A percentile compares a stretch with the other conserved stretches of the same genome.
Conservation (phyloP, 2,888 invertebrate genomes). For the Philopedon plagiatum region DNA sequence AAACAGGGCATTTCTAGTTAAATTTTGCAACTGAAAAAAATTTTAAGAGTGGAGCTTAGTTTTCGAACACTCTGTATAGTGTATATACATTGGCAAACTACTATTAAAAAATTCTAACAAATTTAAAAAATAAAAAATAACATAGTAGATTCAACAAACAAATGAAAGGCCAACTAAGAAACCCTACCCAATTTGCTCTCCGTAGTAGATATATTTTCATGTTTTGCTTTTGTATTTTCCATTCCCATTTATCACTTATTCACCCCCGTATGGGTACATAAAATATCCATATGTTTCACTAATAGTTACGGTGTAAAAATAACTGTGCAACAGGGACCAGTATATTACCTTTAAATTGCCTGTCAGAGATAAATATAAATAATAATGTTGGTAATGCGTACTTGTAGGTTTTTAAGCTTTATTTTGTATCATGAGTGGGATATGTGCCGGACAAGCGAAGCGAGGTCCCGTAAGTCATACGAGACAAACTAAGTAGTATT, state of each 20-base stretch:
- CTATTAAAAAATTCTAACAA: too few relatives aligned
- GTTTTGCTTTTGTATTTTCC: background rate
- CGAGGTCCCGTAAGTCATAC: too few relatives aligned
- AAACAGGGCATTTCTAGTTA: too few relatives aligned
- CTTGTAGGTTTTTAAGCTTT: too few relatives aligned
- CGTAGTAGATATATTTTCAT: background rate
- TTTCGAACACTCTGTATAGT: too few relatives aligned
- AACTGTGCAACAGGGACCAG: background rate
- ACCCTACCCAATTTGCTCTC: background rate
- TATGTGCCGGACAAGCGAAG: too few relatives aligned
- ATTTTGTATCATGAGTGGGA: too few relatives aligned
- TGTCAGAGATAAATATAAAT: background rate
- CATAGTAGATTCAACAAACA: background rate
- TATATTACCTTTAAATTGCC: background rate
- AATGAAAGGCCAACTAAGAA: background rate
- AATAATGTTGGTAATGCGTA: too few relatives aligned
- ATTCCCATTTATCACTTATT: constrained; percentile 2
- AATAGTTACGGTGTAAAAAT: background rate
- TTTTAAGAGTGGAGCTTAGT: too few relatives aligned
- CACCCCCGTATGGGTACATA: background rate
- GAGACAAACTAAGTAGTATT: too few relatives aligned
- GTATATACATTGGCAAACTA: too few relatives aligned
- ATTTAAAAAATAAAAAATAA: background rate
- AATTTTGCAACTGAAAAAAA: too few relatives aligned
- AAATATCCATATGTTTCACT: background rate